Base-by-base conservation (phyloP, 2,888 invertebrate species). In the Rhogogaster chlorosoma region DNA sequence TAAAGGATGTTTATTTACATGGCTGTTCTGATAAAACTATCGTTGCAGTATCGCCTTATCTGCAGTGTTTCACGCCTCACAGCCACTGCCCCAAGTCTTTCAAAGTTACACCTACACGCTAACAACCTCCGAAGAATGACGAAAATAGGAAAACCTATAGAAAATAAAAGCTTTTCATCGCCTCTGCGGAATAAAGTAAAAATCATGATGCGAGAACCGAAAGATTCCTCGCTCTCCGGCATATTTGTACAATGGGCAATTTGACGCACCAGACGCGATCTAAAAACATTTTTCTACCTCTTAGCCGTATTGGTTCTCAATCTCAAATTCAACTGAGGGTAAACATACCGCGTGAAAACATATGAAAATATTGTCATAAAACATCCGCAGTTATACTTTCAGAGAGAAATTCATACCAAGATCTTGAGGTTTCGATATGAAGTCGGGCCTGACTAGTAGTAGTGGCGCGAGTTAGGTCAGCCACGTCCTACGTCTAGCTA, bases 61-160 rank as follows among this genome's bases (percentile, higher is more conserved):
- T 77, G 32, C n/a, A n/a, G n/a, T 77, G 29, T 77, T 78, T 78
- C 53, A 78, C 78, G 36, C 78, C 78, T 78, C 78, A 78, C 78
- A 78, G 78, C 78, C 42, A 53, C 78, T 78, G 78, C 29, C 36
- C 36, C 42, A 53, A 78, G 78, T 78, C 78, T 57, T 78, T 49
- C 75, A 42, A 45, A 32, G 29, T 78, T 49, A 22, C 10, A 32
- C n/a, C 18, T 38, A 32, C 12, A 61, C 61, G 61, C 61, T 61
- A 26, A 61, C 26, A 61, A 61, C 61, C 26, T 18, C 15, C 75
- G 38, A 26, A 26, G 75, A 75, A 75, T 45, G n/a, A 22, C 78
- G 36, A 78, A 78, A 78, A 78, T 78, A 57, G 78, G 57, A 53
- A 53, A 78, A 78, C 45, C 7, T 36, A n/a, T 32, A 70, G 5